These are phyloP conservation scores for Cephalotes varians DNA, from an alignment of 2,888 invertebrate genomes.

Conservation along the genomic window DNA sequence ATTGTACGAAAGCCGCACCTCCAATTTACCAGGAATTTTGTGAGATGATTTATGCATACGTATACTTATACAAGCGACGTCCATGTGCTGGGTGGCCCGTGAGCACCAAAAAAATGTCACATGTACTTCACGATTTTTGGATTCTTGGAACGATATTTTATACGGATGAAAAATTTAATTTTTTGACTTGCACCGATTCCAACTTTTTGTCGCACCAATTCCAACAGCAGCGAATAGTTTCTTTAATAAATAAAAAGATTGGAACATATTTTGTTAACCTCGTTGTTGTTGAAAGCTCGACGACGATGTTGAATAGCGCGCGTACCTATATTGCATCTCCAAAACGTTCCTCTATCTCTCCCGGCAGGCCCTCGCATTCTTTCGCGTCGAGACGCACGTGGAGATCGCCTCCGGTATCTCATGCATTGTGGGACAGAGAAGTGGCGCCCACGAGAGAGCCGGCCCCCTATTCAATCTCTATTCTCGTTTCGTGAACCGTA, in stretches of 20 bases:
- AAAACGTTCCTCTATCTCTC: slow-evolving; percentile 21
- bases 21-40: slow-evolving; percentile 34
- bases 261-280: background rate
- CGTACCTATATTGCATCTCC: slow-evolving; percentile 49
- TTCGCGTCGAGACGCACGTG: slow-evolving; percentile 29
- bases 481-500: slow-evolving; percentile 73
- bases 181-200: background rate
- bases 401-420: slow-evolving; percentile 52
- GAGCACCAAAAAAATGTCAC: background rate
- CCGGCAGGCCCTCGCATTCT: slow-evolving; percentile 33
- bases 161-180: background rate
- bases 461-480: slow-evolving; percentile 55
- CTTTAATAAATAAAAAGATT: background rate
- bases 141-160: background rate
- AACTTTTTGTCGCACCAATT: background rate
- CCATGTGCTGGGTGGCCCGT: slow-evolving; percentile 15
- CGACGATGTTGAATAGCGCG: slow-evolving; percentile 25
- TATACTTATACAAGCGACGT: background rate
- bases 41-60: slow-evolving; percentile 24
- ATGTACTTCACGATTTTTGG: background rate
- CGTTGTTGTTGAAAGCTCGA: slow-evolving; percentile 17
- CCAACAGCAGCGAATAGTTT: background rate
- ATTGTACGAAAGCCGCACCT: slow-evolving; percentile 14
- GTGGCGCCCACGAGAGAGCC: slow-evolving; percentile 25
- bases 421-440: slow-evolving; percentile 56